These are phyloP conservation scores for Drosophila longiperda DNA, from an alignment of 2,888 invertebrate genomes.

Conservation along the genomic window DNA sequence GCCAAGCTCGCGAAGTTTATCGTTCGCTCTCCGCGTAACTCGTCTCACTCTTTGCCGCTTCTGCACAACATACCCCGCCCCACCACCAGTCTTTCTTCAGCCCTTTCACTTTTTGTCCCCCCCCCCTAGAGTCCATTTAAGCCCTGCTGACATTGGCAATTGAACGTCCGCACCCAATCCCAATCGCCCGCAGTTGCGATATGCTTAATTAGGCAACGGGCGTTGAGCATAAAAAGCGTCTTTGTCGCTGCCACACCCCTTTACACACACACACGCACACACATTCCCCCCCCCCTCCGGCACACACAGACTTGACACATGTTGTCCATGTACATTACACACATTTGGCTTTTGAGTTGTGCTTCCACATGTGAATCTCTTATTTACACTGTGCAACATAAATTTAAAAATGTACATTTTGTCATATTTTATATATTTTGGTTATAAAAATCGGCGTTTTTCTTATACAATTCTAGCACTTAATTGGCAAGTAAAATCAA, in stretches of 20 bases:
- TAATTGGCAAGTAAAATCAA: not conserved
- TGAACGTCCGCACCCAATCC: constrained; percentile 35
- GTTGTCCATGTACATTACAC: constrained; percentile 76
- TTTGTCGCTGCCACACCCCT: constrained; percentile 76
- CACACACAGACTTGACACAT: constrained; percentile 49
- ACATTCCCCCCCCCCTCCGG: constrained; percentile 9
- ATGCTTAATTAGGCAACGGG: constrained; percentile 79
- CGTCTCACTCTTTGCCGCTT: too few relatives aligned
- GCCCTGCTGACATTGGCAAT: constrained; percentile 5
- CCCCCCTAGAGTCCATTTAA: not conserved
- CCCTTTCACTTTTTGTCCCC: not conserved
- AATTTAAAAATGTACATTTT: not conserved
- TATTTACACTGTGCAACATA: constrained; percentile 55
- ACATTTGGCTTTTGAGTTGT: constrained; percentile 61
- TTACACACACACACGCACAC: constrained; percentile 12
- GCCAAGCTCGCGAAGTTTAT: too few relatives aligned
- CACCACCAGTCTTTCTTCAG: not conserved
- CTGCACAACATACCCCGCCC: not conserved
- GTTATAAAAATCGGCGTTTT: not conserved
- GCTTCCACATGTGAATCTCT: constrained; percentile 62
- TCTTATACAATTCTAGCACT: not conserved
- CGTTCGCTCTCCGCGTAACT: too few relatives aligned
- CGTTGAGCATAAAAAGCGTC: constrained; percentile 75
- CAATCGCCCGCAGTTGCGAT: constrained; percentile 61
- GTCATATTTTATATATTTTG: not conserved